Base-by-base conservation (phyloP, 2,888 invertebrate species). In the Aporophyla lueneburgensis region DNA sequence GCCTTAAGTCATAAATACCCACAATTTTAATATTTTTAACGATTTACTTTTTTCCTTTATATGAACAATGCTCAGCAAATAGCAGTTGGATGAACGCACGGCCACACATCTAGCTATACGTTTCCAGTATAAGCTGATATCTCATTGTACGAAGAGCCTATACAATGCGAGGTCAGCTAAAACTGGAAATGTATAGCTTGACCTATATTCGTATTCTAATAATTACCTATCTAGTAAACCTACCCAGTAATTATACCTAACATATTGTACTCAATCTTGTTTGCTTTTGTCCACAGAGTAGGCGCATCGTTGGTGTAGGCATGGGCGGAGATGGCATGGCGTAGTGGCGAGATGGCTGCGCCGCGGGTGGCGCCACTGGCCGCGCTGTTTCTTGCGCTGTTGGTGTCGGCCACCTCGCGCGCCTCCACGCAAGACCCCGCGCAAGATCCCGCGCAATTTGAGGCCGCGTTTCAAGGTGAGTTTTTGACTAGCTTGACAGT, bases 381-480 rank as follows among this genome's bases (percentile, higher is more conserved):
- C 80, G 92, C 93, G 91, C 91, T 90, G 81, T 90, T 94, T 81
- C 92, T 90, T 87, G 94, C 93, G 90, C 89, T 94, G 82, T 80
- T 89, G 81, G 93, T 90, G 72, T 87, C 92, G 82, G 94, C 92
- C 80, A 89, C 90, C 68, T 89, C 93, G 87, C 91, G 86, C 79
- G 90, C 91, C 81, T 93, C 96, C 80, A 96, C 96, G 63, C 92
- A 91, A 80, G 96, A 96, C 76, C 95, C 96, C 27, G 89, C 84
- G 63, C 92, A 91, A 80, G 96, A 96, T 74, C 95, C 96, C 40
- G 89, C 83, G 83, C 89, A 87, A 62, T 96, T 97, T 88, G 97
- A 97, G 91, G 97, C 97, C 72, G 97, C 97, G 81, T 97, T 97
- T 91, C 97, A 97, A 97, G 97, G 97, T 97, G 93, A 88, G 56